Evolutionary conservation across 2,888 invertebrate genomes (phyloP), one percentile per base, ranked within the genome.

Genomic region (Ochropleura plecta): DNA sequence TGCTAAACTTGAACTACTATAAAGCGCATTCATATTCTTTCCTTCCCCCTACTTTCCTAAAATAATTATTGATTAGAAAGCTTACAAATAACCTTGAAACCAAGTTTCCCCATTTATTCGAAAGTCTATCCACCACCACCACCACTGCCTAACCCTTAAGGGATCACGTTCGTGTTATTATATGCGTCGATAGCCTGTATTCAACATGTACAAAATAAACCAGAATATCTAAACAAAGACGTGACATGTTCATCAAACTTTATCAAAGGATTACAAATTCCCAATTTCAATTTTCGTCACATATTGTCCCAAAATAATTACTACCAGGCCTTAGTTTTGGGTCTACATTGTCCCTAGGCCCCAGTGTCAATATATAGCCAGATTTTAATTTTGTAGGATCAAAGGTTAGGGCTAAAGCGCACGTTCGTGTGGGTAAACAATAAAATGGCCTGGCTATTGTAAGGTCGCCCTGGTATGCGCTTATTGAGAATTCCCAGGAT

Each of bases 401-500:
- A 85, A 78, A 84, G 79, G 77, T 75, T 73, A 68, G 63, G 51
- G 30, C 63, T 67, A 62, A 67, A 70, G 18, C 76, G 48, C 53
- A 49, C 42, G 30, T 14, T 55, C 72, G 46, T 66, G 62, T 57
- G 73, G 18, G 49, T 64, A 77, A 82, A 86, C 80, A 86, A 86
- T 82, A 76, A 77, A 84, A 77, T 80, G 42, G 78, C 62, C 5
- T 9, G 51, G 73, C 75, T 75, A 72, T 84, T 78, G 79, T 84
- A 44, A 51, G 65, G 49, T 42, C 42, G 53, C 63, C 8, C 9
- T 6, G 79, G 74, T 55, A 84, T 86, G 75, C 70, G 60, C n/a
- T 87, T 85, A 86, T 86, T 86, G 81, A 83, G 87, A 83, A 86
- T 86, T 80, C 87, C 78, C 42, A 48, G 69, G 40, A 78, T 65